Conservation (phyloP, 2,113 vertebrate species). For the Erpornis zantholeuca region DNA sequence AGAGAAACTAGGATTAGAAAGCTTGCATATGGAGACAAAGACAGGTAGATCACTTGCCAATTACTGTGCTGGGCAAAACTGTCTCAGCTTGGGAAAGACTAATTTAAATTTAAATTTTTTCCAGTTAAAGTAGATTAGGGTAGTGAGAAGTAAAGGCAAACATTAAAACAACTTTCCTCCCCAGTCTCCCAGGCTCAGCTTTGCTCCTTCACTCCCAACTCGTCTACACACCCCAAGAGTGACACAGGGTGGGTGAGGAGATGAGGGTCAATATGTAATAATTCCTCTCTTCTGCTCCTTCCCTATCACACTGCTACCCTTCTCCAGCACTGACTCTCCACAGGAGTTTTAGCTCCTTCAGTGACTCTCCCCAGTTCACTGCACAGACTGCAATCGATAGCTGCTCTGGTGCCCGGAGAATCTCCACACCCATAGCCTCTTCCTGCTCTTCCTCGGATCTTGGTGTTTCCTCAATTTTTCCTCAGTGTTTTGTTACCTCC, state of each 20-base stretch:
- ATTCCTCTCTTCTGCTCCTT: not conserved
- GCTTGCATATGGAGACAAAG: not conserved
- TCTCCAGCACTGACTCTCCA: not conserved
- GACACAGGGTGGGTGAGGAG: not conserved
- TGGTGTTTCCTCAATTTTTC: not conserved
- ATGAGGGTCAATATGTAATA: not conserved
- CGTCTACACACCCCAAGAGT: not conserved
- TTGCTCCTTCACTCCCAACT: not conserved
- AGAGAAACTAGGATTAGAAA: not conserved
- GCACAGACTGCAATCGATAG: not conserved
- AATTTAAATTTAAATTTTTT: not conserved
- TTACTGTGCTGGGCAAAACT: not conserved
- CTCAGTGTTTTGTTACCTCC: not conserved
- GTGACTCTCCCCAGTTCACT: not conserved
- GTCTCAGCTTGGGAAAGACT: not conserved
- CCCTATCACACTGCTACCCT: not conserved
- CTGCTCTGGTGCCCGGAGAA: not conserved
- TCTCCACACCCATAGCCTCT: not conserved
- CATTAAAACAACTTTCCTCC: not conserved
- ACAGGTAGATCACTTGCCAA: not conserved
- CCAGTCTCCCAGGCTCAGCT: not conserved
- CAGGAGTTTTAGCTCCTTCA: not conserved
- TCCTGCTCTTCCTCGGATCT: not conserved
- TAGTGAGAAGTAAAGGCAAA: not conserved
- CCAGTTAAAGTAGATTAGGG: not conserved